Evolutionary conservation across 2,888 invertebrate species (phyloP).

Genomic region (Tipula confusa): DNA sequence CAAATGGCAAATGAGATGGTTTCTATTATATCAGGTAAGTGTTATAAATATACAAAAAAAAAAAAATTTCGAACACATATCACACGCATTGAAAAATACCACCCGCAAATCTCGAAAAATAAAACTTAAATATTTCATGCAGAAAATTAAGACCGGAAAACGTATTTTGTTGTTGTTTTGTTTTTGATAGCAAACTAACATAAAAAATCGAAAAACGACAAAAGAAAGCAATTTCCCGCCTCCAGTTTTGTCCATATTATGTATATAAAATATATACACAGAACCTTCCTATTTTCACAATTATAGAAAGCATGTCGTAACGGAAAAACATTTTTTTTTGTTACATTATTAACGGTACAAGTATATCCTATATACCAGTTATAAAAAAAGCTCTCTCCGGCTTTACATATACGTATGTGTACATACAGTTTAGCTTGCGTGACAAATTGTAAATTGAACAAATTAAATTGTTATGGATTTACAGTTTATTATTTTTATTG

Average conservation of each 20-base stretch:
- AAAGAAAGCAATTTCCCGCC: not conserved
- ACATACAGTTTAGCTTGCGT: not conserved
- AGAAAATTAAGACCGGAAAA: not conserved
- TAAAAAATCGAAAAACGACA: not conserved
- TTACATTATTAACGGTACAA: not conserved
- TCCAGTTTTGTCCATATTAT: not conserved
- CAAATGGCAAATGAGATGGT: slow-evolving; percentile 85
- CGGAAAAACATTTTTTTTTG: not conserved
- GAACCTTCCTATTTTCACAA: not conserved
- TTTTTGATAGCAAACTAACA: not conserved
- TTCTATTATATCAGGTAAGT: slow-evolving; percentile 73
- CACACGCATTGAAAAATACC: not conserved
- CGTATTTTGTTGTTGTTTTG: not conserved
- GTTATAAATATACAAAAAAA: not conserved
- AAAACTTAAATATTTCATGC: not conserved
- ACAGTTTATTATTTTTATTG: not conserved
- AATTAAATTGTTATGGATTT: slow-evolving; percentile 12
- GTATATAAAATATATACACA: not conserved
- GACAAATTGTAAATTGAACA: not conserved
- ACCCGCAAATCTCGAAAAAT: not conserved
- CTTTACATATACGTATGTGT: not conserved
- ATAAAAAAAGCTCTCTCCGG: not conserved
- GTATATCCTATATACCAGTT: not conserved
- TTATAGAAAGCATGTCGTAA: not conserved
- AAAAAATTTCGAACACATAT: not conserved